phyloP scores from a whole-genome alignment of 2,113 vertebrate species.

The Epinephelus cyanopodus region DNA sequence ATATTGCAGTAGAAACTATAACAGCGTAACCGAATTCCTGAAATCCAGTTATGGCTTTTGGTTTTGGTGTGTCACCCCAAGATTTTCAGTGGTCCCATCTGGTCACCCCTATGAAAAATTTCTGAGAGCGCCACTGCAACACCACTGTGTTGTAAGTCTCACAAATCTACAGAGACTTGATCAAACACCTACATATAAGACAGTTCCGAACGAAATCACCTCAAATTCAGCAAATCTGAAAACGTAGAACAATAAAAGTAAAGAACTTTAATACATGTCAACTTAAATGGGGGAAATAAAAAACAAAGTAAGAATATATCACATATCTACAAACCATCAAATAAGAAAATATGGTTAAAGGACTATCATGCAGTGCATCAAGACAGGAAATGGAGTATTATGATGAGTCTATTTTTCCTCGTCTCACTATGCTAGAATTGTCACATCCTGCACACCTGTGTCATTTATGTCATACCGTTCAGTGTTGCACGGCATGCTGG shows the following conservation, averaged over 20 bases:
- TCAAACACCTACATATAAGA: not conserved
- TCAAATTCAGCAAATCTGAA: not conserved
- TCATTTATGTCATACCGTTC: constrained; percentile 75
- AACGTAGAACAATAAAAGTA: not conserved
- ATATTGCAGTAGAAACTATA: no score
- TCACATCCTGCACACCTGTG: constrained; percentile 53
- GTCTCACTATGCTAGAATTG: constrained; percentile 50
- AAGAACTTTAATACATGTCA: not conserved
- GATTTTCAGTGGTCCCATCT: no score
- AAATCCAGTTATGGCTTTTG: no score
- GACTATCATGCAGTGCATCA: constrained; percentile 6
- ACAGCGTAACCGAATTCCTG: no score
- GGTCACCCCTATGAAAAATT: no score
- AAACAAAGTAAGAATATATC: not conserved
- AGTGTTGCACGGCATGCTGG: constrained; percentile 68
- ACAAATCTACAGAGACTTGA: not conserved
- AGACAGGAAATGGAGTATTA: not conserved
- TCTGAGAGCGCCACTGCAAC: no score
- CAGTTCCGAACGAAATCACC: not conserved
- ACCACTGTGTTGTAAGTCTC: not conserved
- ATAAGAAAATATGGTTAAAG: not conserved
- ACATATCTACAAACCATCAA: constrained; percentile 6
- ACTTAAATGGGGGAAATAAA: not conserved
- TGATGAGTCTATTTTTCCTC: not conserved
- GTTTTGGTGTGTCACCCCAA: no score